Conservation (phyloP, 2,797 vertebrate species). For the Gallinago stenura region DNA sequence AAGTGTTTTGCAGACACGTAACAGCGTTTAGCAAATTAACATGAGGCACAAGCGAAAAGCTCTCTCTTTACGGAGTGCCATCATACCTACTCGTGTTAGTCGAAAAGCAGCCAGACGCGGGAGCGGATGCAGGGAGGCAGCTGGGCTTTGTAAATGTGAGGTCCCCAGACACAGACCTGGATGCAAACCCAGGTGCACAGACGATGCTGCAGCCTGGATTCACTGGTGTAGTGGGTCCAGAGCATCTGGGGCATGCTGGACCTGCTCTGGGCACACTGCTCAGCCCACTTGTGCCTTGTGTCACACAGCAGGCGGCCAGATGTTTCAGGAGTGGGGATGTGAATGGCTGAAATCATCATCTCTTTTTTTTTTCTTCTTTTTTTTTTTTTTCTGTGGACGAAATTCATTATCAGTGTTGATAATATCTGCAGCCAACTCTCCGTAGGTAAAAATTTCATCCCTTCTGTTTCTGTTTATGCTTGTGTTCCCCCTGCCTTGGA, state of each 20-base stretch:
- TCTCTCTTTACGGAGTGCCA: neutral
- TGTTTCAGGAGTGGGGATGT: neutral
- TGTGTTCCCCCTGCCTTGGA: neutral
- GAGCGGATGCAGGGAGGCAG: neutral
- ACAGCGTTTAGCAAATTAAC: neutral
- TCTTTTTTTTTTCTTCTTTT: too few species aligned
- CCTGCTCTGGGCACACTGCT: neutral
- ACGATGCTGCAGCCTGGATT: neutral
- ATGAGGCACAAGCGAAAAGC: neutral
- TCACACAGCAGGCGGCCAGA: neutral
- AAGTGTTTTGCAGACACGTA: fast-evolving
- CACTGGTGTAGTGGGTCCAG: neutral
- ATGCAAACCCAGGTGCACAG: neutral
- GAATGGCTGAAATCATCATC: neutral
- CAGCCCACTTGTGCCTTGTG: neutral
- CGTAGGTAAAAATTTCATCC: neutral
- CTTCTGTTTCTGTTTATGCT: neutral
- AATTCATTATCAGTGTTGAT: neutral
- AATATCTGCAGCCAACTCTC: neutral
- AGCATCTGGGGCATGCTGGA: neutral
- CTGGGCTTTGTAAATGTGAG: neutral
- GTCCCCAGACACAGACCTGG: neutral
- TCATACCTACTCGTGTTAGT: neutral
- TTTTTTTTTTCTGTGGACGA: neutral
- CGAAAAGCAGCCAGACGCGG: fast-evolving